Evolutionary conservation across 2,888 invertebrate species (phyloP).

Genomic region (Geotrupes spiniger): DNA sequence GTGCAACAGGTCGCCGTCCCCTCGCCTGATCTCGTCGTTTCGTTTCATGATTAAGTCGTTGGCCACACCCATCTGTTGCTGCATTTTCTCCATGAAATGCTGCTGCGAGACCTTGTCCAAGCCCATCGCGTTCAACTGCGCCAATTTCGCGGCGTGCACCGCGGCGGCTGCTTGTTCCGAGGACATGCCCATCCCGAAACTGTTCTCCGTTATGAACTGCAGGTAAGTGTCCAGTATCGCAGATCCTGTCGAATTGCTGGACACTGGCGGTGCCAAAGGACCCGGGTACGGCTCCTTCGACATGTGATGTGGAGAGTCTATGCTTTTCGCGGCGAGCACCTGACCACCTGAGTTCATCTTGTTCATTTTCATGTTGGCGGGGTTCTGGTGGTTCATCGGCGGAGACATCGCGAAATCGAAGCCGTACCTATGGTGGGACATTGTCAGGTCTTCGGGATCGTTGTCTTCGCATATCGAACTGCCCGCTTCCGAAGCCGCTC

Average conservation of each 20-base stretch:
- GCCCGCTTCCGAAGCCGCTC: constrained; percentile 66
- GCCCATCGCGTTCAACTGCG: constrained; percentile 70
- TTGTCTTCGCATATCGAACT: constrained; percentile 76
- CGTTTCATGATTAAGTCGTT: constrained; percentile 58
- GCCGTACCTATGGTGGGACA: constrained; percentile 56
- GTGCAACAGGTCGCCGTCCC: constrained; percentile 59
- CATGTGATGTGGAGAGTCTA: constrained; percentile 63
- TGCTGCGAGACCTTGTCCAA: constrained; percentile 54
- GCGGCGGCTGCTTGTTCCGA: constrained; percentile 69
- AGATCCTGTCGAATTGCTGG: constrained; percentile 62
- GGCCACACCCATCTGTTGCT: constrained; percentile 58
- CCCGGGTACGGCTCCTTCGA: constrained; percentile 69
- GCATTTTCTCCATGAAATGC: constrained; percentile 63
- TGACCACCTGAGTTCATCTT: constrained; percentile 47
- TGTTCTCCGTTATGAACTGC: constrained; percentile 83
- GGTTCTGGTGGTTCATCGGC: constrained; percentile 40
- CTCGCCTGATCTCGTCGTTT: constrained; percentile 48
- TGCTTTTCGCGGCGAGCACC: constrained; percentile 64
- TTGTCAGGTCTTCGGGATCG: constrained; percentile 80
- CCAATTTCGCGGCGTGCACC: constrained; percentile 74
- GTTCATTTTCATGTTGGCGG: constrained; percentile 52
- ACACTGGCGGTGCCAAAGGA: constrained; percentile 51
- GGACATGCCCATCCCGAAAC: constrained; percentile 65
- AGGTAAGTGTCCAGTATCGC: constrained; percentile 84
- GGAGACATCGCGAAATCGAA: constrained; percentile 54